Evolutionary conservation across 2,113 vertebrate genomes (phyloP).

Genomic region (Gadus macrocephalus): DNA sequence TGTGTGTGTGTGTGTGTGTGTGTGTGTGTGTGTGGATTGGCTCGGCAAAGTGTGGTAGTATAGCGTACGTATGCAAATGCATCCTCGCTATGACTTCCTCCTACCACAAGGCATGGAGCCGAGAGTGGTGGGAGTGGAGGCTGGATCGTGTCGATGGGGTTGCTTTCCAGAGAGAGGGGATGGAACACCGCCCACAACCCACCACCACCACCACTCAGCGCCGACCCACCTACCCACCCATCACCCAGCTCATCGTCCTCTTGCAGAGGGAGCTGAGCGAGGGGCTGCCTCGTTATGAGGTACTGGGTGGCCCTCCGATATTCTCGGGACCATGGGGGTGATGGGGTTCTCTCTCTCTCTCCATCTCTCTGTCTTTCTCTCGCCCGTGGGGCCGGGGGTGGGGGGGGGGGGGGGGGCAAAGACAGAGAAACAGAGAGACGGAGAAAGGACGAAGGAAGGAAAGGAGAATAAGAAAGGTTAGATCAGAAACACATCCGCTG

Average conservation of each 20-base stretch:
- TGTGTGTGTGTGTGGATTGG: constrained; percentile 37
- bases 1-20: too few relatives aligned
- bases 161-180: constrained; percentile 45
- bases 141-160: constrained; percentile 66
- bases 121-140: constrained; percentile 65
- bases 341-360: too few relatives aligned
- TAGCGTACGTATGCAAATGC: constrained; percentile 61
- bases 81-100: constrained; percentile 66
- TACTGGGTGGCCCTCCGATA: background rate
- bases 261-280: too few relatives aligned
- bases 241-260: constrained; percentile 20
- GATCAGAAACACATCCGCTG: constrained; percentile 71
- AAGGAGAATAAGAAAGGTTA: constrained; percentile 64
- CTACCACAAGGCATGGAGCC: constrained; percentile 65
- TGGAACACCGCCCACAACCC: constrained; percentile 57
- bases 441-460: constrained; percentile 14
- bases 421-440: too few relatives aligned
- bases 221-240: too few relatives aligned
- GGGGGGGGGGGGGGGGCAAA: background rate
- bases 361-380: too few relatives aligned
- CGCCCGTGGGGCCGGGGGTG: constrained; percentile 25
- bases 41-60: constrained; percentile 55
- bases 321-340: constrained; percentile 14
- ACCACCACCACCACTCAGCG: too few relatives aligned
- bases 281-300: too few relatives aligned